Base-by-base conservation (phyloP, 2,797 vertebrate species). In the Rhinophrynus dorsalis region DNA sequence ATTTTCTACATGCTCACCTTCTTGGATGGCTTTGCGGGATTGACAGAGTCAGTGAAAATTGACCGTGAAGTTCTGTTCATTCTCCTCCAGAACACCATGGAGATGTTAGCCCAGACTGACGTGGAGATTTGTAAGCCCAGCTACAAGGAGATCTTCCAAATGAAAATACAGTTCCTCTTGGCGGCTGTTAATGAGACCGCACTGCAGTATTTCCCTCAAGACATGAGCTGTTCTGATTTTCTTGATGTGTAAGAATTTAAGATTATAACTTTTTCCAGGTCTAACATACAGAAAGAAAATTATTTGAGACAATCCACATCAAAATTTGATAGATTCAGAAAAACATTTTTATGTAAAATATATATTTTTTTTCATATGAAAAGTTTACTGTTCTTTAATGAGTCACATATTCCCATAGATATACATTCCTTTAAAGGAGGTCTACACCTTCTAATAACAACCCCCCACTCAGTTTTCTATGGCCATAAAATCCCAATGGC, bases 161-260 rank as follows among this genome's bases (percentile, higher is more conserved):
- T 61, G 17, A 74, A 76, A 38, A 26, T 77, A 29, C 24, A 8
- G 4, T 50, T 9, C 37, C 29, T 82, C 7, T 50, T 80, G n/a
- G 11, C n/a, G 1, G 42, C 44, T 1, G 3, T 67, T 1, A 71
- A 77, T 5, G 44, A 26, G 7, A 33, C 54, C 2, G 42, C 61
- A 9, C 9, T 82, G 13, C 9, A 29, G 2, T 52, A 75, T 10
- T 52, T 80, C 20, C 70, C 66, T 1, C 48, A 32, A 0, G 26
- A 68, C 18, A 66, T 76, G 10, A 66, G 73, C n/a, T 82, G 80
- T 12, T 29, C 44, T 1, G 75, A 78, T 9, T 82, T 74, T 68
- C 75, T 58, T 12, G 52, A 60, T 1, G 56, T 82, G 79, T 80
- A 61, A 79, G 80, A n/a, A n/a, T n/a, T n/a, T n/a, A n/a, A n/a